Conservation (phyloP, 2,797 vertebrate genomes). For the Odontamblyopus lacepedii region DNA sequence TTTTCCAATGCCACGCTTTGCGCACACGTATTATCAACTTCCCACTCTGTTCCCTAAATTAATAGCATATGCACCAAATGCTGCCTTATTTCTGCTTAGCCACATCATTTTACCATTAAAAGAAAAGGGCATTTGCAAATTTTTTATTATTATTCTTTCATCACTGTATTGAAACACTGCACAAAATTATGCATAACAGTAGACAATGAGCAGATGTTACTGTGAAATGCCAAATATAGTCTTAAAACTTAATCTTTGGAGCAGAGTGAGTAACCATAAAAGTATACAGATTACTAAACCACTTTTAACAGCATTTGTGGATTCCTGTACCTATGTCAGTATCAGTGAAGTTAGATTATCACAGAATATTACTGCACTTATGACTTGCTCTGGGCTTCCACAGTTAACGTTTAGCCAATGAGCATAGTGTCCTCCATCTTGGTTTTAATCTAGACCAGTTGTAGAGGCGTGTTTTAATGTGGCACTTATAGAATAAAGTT, state of each 20-base stretch:
- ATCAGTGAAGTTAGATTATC: slow-evolving; percentile 56
- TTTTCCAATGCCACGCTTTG: slow-evolving; percentile 54
- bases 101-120: slow-evolving; percentile 49
- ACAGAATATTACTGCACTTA: slow-evolving; percentile 62
- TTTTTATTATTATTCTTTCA: slow-evolving; percentile 23
- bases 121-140: slow-evolving; percentile 53
- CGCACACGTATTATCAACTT: slow-evolving; percentile 54
- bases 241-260: slow-evolving; percentile 52
- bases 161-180: slow-evolving; percentile 43
- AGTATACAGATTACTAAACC: slow-evolving; percentile 41
- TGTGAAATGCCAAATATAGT: slow-evolving; percentile 64
- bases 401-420: slow-evolving; percentile 28
- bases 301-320: slow-evolving; percentile 67
- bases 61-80: slow-evolving; percentile 76
- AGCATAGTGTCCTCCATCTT: slow-evolving; percentile 47
- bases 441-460: slow-evolving; percentile 45
- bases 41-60: slow-evolving; percentile 44
- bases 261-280: slow-evolving; percentile 52
- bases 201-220: slow-evolving; percentile 46
- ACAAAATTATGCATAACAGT: slow-evolving; percentile 60
- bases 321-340: slow-evolving; percentile 65
- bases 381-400: slow-evolving; percentile 46
- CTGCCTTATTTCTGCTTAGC: slow-evolving; percentile 78
- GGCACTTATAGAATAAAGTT: slow-evolving; percentile 42
- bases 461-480: slow-evolving; percentile 47